Conservation (phyloP, 2,113 vertebrate genomes). For the Enhydra lutris region DNA sequence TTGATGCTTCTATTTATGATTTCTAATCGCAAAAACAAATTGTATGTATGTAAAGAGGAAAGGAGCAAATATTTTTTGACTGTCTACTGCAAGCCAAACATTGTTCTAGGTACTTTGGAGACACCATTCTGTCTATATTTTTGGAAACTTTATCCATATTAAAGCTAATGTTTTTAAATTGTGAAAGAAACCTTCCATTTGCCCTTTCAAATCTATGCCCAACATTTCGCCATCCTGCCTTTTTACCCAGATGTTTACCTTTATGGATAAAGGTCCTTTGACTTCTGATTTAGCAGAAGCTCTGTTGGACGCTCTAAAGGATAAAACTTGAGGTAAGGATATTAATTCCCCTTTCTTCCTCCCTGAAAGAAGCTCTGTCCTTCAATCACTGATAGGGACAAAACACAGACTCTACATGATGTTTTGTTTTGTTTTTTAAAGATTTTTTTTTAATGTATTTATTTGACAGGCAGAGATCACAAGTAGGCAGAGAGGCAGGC, state of each 20-base stretch:
- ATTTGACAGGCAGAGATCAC: too few species aligned
- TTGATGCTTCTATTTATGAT: neutral
- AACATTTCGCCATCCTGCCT: neutral
- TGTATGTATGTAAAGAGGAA: neutral
- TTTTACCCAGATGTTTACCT: neutral
- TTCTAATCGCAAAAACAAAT: neutral
- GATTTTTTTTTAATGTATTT: too few species aligned
- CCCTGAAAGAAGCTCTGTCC: neutral
- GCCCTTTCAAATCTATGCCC: neutral
- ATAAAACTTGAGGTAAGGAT: neutral
- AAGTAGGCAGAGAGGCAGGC: too few species aligned
- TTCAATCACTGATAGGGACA: neutral
- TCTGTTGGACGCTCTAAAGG: neutral
- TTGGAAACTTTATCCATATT: neutral
- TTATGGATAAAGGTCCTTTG: neutral
- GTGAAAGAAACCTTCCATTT: neutral
- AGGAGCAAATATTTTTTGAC: neutral
- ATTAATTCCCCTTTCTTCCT: neutral
- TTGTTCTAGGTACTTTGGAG: neutral
- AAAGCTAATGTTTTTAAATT: neutral
- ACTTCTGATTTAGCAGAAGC: neutral
- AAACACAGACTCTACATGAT: neutral
- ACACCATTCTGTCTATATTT: neutral
- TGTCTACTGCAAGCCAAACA: neutral
- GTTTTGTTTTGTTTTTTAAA: too few species aligned